Base-by-base conservation (phyloP, 2,888 invertebrate species). In the Trichogramma evanescens region DNA sequence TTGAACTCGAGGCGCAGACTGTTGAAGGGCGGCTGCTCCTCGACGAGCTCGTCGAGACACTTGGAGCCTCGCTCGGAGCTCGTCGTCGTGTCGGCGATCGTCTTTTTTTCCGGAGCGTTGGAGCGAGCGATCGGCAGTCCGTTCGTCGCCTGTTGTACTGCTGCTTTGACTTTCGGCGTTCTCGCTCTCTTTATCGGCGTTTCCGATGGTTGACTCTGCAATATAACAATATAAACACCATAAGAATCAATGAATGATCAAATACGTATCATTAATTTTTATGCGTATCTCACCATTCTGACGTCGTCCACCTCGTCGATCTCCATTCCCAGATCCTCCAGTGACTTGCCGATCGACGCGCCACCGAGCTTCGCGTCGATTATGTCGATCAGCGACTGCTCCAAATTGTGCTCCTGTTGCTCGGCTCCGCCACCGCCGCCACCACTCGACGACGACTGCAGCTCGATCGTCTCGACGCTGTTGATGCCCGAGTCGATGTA, bases 401-500 rank as follows among this genome's bases (percentile, higher is more conserved):
- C 77, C 8, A 77, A 66, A 58, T 75, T 76, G 0, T 71, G 73
- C 56, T 75, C 74, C 52, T 73, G 70, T 6, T 49, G 44, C 50
- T 49, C 49, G 5, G 40, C 45, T 26, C 26, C 26, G 26, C 26
- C 26, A 26, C 26, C 26, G 26, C 13, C 2, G 2, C 26, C 26
- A 3, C 26, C 26, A 2, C 26, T 26, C 26, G 26, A 26, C 26
- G 26, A 26, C 6, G 68, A 67, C 58, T 74, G 74, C 57, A 77
- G 70, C 60, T 77, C 76, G 6, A 77, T 70, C n/a, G 77, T 77
- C 61, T 77, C 77, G 4, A 78, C 77, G 62, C 77, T 77, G 46
- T 78, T 77, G 61, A 78, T 77, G 4, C 77, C 77, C 7, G 77
- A 78, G 63, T 77, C 77, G 3, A 71, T 68, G 59, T 71, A 74